Evolutionary conservation across 2,888 invertebrate species (phyloP).

Genomic region (Diadromus collaris): DNA sequence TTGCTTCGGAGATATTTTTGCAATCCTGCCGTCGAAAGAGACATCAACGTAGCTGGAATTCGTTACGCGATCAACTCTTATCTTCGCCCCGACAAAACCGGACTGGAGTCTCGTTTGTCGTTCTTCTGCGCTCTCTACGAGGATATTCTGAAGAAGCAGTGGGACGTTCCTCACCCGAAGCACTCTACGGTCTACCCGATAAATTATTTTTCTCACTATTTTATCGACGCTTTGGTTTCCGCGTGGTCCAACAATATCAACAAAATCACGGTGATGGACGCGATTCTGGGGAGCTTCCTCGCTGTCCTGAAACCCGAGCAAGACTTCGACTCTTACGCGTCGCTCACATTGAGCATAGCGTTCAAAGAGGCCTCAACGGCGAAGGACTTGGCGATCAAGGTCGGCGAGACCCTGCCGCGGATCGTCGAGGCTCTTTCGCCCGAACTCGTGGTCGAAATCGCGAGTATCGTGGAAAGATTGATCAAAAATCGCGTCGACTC

Average conservation of each 20-base stretch:
- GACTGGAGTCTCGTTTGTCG: conserved; percentile 56
- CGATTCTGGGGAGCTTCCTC: conserved; percentile 54
- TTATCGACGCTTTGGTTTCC: conserved; percentile 21
- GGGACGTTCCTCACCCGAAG: conserved; percentile 58
- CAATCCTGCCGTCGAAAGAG: neutral
- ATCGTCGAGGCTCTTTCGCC: conserved; percentile 49
- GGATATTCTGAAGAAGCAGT: conserved; percentile 49
- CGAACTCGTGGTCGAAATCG: conserved; percentile 39
- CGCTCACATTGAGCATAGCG: conserved; percentile 55
- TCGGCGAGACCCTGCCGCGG: conserved; percentile 42
- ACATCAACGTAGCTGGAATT: conserved; percentile 25
- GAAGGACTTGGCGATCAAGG: conserved; percentile 36
- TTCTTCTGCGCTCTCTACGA: conserved; percentile 51
- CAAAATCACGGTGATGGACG: conserved; percentile 49
- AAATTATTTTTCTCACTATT: conserved; percentile 49
- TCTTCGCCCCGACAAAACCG: conserved; percentile 15
- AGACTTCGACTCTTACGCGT: conserved; percentile 61
- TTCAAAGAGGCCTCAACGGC: neutral
- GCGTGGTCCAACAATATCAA: neutral
- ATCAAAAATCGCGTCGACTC: neutral
- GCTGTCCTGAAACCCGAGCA: conserved; percentile 59
- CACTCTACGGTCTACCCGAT: conserved; percentile 48
- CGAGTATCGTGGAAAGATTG: conserved; percentile 55
- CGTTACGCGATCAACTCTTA: conserved; percentile 28
- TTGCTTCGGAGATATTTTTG: conserved; percentile 68